Conservation (phyloP, 2,113 vertebrate genomes). For the Eudyptes chrysolophus region DNA sequence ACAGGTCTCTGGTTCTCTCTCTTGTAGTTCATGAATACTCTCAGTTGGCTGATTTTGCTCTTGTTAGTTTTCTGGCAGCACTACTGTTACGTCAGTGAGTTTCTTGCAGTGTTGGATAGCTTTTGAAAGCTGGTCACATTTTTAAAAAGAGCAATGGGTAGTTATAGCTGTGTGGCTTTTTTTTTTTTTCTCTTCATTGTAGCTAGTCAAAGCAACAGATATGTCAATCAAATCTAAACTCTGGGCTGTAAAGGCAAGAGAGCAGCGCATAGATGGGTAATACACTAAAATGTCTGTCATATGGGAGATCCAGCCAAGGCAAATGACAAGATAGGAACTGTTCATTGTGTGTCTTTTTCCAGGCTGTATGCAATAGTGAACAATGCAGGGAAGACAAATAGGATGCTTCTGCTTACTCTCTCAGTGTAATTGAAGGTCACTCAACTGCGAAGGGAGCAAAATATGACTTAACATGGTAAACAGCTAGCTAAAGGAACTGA, state of each 20-base stretch:
- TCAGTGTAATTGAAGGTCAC: not conserved
- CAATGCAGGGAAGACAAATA: not conserved
- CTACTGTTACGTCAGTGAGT: not conserved
- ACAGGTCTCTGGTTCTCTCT: not conserved
- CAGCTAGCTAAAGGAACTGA: not conserved
- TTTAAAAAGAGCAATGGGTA: not conserved
- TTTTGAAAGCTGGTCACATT: constrained; percentile 17
- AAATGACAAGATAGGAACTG: not conserved
- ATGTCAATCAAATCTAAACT: not conserved
- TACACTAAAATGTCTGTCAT: not conserved
- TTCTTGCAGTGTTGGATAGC: not conserved
- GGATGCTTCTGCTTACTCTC: not conserved
- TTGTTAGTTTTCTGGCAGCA: constrained; percentile 22
- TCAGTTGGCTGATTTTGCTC: constrained; percentile 20
- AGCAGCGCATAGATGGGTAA: not conserved
- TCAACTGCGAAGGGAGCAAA: not conserved
- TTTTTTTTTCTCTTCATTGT: not conserved
- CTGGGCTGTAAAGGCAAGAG: not conserved
- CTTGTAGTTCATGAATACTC: constrained; percentile 1
- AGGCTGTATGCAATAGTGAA: not conserved
- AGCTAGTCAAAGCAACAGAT: not conserved
- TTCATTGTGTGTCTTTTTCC: not conserved
- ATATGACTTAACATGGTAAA: not conserved
- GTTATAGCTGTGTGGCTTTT: not conserved
- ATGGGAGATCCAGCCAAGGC: not conserved